These are phyloP conservation scores for Oncopeltus fasciatus DNA, from an alignment of 1,140 invertebrate genomes.

Conservation along the genomic window DNA sequence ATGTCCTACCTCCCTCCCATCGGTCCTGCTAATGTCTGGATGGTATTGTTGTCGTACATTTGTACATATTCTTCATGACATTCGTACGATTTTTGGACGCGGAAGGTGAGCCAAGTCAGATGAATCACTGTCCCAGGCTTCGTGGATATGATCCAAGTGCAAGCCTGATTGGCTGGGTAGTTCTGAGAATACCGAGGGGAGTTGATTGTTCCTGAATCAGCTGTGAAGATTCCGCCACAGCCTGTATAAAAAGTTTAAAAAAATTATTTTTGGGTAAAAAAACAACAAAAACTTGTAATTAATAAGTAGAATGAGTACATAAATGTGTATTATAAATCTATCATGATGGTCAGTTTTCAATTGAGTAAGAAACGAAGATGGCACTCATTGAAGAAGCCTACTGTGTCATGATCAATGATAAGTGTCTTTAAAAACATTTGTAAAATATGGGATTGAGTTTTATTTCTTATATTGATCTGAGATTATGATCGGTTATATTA, in stretches of 20 bases:
- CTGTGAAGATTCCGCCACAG: constrained; percentile 34
- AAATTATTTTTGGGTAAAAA: no score
- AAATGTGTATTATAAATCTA: no score
- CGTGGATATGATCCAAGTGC: constrained; percentile 67
- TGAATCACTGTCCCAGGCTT: constrained; percentile 51
- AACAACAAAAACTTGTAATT: no score
- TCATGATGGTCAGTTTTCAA: no score
- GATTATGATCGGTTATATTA: no score
- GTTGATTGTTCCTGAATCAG: constrained; percentile 39
- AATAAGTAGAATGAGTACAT: no score
- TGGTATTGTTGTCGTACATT: constrained; percentile 46
- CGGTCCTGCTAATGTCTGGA: neutral
- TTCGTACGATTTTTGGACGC: constrained; percentile 39
- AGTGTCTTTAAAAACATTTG: no score
- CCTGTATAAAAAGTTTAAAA: constrained; percentile 27
- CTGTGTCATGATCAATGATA: no score
- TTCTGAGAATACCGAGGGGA: constrained; percentile 28
- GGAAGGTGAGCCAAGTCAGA: constrained; percentile 56
- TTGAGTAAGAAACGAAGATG: no score
- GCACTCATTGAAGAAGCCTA: no score
- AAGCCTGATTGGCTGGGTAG: constrained; percentile 48
- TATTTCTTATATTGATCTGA: no score
- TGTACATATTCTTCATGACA: constrained; percentile 63
- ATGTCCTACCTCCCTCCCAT: constrained; percentile 18
- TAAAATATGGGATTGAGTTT: no score